phyloP scores from a whole-genome alignment of 2,113 vertebrate genomes.

The Vidua macroura region DNA sequence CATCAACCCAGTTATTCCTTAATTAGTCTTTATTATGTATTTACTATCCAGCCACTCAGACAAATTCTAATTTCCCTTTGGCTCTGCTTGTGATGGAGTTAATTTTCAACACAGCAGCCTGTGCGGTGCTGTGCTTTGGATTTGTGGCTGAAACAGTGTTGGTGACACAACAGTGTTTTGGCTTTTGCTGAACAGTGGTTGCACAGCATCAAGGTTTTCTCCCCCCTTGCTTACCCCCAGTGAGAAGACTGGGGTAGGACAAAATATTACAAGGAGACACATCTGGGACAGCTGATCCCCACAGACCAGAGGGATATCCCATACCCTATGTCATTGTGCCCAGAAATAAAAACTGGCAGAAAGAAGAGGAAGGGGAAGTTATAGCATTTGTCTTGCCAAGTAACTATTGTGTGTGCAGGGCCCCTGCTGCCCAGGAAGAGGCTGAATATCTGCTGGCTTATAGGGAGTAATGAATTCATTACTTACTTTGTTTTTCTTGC shows the following conservation, averaged over 20 bases:
- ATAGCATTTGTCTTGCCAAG: rapidly evolving
- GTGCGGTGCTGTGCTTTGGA: neutral
- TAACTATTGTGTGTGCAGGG: neutral
- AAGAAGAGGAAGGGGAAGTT: neutral
- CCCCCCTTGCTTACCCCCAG: rapidly evolving
- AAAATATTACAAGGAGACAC: neutral
- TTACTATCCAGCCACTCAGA: neutral
- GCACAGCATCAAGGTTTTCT: neutral
- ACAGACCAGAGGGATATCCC: neutral
- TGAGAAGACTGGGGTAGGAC: neutral
- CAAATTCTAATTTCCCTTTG: neutral
- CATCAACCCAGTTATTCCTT: neutral
- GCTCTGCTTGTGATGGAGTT: neutral
- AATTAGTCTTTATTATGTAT: neutral
- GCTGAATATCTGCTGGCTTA: neutral
- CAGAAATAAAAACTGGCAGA: neutral
- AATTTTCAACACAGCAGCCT: neutral
- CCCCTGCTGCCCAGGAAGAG: neutral
- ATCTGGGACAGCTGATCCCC: neutral
- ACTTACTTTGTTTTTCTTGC: neutral
- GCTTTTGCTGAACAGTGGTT: neutral
- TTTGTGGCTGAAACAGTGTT: neutral
- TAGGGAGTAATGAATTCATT: neutral
- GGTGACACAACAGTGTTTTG: neutral
- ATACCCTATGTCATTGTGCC: rapidly evolving